Base-by-base conservation (phyloP, 2,888 invertebrate species). In the Catocala nupta region DNA sequence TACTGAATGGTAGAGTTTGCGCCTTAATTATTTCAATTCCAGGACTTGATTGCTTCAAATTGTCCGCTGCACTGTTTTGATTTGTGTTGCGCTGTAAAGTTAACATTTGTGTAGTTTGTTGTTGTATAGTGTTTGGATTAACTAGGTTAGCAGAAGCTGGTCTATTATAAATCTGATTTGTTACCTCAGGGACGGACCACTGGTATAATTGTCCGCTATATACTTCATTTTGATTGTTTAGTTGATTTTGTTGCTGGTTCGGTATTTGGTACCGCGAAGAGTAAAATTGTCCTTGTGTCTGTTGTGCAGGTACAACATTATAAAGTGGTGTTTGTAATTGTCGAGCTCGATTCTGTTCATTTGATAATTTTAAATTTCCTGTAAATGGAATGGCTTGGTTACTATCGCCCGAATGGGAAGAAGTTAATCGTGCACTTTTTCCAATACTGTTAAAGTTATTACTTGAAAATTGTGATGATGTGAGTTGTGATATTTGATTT, bases 121-220 rank as follows among this genome's bases (percentile, higher is more conserved):
- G 77, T 59, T 71, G 76, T 51, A 60, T 65, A 55, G 75, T 74
- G 55, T 59, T 72, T 11, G 73, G 54, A 70, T 80, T 79, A 47
- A 75, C 64, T 34, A 83, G 56, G 49, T 84, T 85, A 10, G 71
- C 81, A 48, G 82, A 71, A 66, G 78, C 85, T 55, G 84, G 88
- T 60, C 73, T 81, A 64, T 92, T 93, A 68, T 91, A 90, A 66
- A 92, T 82, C 68, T 91, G 86, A 62, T 78, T 86, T 12, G 90
- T 91, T 34, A 93, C 93, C 67, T 92, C 90, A 59, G 92, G 92
- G 50, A 93, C 93, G 34, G 93, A 87, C 52, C 87, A 82, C 75
- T 93, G 87, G 70, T 94, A 94, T 56, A 92, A 76, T 75, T 94
- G 93, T 36, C 93, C 93, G 69, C 93, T 93, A 75, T 92, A 93